A percentile compares a stretch with the other conserved stretches of the same genome.
phyloP scores from a whole-genome alignment of 2,888 invertebrate genomes.

The Diloba caeruleocephala region DNA sequence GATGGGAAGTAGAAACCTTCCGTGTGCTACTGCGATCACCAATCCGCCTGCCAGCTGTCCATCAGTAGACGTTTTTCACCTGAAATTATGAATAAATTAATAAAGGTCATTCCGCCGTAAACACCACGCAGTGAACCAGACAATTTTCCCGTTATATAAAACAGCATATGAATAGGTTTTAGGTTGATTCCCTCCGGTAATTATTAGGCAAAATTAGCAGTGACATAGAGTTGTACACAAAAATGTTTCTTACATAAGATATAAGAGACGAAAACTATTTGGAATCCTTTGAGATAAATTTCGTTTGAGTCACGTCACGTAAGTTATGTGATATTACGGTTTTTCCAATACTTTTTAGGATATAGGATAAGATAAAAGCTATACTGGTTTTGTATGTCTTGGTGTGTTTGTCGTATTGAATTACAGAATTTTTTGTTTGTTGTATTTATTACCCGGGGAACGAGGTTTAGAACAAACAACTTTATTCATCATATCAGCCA shows the following conservation, averaged over 20 bases:
- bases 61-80: too few species aligned
- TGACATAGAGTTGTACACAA: conserved; percentile 5
- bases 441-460: too few species aligned
- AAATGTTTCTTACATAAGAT: conserved; percentile 6
- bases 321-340: conserved; percentile 37
- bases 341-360: conserved; percentile 37
- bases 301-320: conserved; percentile 38
- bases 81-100: too few species aligned
- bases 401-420: conserved; percentile 12
- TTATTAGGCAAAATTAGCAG: conserved; percentile 7
- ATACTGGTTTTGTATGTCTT: conserved; percentile 17
- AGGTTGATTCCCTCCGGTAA: conserved; percentile 10
- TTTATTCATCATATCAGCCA: too few species aligned
- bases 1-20: too few species aligned
- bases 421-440: conserved; percentile 11
- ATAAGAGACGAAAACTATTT: conserved; percentile 31
- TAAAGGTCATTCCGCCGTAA: too few species aligned
- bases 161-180: conserved; percentile 1
- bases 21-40: too few species aligned
- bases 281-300: conserved; percentile 37
- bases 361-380: conserved; percentile 31
- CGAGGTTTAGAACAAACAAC: too few species aligned
- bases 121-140: too few species aligned
- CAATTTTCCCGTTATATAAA: too few species aligned
- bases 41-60: too few species aligned